A percentile compares a stretch with the other conserved stretches of the same genome.
These are phyloP conservation scores for Diabrotica balteata DNA, from an alignment of 2,888 invertebrate genomes.

Conservation along the genomic window DNA sequence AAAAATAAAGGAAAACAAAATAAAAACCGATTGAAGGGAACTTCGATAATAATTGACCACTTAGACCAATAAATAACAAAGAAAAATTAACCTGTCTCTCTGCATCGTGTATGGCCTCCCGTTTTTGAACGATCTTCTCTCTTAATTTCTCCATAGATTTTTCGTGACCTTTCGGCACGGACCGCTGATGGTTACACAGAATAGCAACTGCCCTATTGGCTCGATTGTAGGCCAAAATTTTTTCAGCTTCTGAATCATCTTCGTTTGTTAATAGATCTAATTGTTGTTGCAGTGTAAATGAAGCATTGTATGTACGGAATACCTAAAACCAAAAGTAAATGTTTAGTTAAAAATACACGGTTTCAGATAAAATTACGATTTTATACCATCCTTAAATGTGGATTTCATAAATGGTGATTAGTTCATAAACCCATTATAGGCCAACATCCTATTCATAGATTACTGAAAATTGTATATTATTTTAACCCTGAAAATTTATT, in stretches of 20 bases:
- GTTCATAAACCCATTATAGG: too few species aligned
- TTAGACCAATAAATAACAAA: too few species aligned
- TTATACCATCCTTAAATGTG: too few species aligned
- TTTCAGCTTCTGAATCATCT: constrained; percentile 79
- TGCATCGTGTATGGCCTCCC: constrained; percentile 82
- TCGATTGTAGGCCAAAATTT: constrained; percentile 93
- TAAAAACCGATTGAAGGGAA: too few species aligned
- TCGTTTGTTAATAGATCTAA: constrained; percentile 90
- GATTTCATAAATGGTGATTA: too few species aligned
- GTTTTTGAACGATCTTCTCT: constrained; percentile 91
- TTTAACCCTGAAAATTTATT: too few species aligned
- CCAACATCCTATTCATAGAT: too few species aligned
- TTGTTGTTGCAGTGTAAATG: constrained; percentile 97
- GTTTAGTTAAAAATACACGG: neutral
- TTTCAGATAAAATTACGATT: too few species aligned
- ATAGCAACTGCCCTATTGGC: constrained; percentile 98
- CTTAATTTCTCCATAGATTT: constrained; percentile 98
- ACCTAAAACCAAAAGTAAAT: constrained; percentile 61
- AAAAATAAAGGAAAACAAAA: too few species aligned
- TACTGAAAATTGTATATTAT: too few species aligned
- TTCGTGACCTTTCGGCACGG: constrained; percentile 95
- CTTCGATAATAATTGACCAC: too few species aligned
- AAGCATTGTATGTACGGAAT: constrained; percentile 99
- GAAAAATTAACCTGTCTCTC: constrained; percentile 69
- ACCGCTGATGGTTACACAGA: constrained; percentile 99